Evolutionary conservation across 2,113 vertebrate species (phyloP), one percentile per base, ranked within the genome.

Genomic region (Mormoops blainvillei): DNA sequence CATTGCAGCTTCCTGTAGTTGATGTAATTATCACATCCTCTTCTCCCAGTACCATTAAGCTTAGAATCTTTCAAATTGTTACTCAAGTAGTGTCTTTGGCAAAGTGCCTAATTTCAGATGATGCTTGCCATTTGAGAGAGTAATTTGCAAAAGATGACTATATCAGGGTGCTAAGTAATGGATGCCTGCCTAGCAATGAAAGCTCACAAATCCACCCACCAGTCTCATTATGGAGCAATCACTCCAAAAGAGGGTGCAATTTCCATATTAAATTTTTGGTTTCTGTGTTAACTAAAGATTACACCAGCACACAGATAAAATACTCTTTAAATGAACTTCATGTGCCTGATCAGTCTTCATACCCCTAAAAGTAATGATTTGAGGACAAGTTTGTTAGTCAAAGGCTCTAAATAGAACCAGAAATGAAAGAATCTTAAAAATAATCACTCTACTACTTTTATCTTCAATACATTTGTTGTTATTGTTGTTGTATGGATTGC

Each of bases 41-140:
- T 5, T 48, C n/a, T 5, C 28, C n/a, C 33, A 61, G 68, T 96
- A 33, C 76, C 33, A 81, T 95, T 54, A 78, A 96, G 61, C 56
- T 95, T 94, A 87, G 58, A 95, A 87, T 92, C 76, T 96, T 87
- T 94, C 76, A 91, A 91, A 87, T 48, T 67, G 38, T 95, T 88
- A 96, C 65, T 96, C 87, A 96, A 85, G 95, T 87, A 84, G 48
- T 73, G 38, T 95, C 94, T 96, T 74, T 95, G 93, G 83, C 86
- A 95, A 97, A 96, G 80, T 91, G 52, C 63, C 81, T 97, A 93
- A 96, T 97, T 97, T 97, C 80, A 67, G 52, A 91, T 95, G 94
- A 96, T 81, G 52, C 58, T 97, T 97, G 71, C 74, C 45, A 92
- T 92, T 96, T 93, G 71, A 87, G 65, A 97, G 89, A 94, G 70